Evolutionary conservation across 2,113 vertebrate genomes (phyloP), one percentile per base, ranked within the genome.

Genomic region (Glaucidium brasilianum): DNA sequence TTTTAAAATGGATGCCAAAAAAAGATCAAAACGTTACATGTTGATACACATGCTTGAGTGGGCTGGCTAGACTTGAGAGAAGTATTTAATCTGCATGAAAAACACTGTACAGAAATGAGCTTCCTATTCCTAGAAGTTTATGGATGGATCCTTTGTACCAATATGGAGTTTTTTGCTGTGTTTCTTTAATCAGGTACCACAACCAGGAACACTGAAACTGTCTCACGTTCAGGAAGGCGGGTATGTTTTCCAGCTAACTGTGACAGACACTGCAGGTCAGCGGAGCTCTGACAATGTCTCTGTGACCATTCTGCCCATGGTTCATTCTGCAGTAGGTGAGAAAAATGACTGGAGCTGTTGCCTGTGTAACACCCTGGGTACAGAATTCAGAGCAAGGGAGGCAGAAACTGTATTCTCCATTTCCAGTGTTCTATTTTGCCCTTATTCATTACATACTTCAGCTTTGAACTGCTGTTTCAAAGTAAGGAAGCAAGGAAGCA

Each of bases 261-360:
- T 99, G 96, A 99, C 98, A 1, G 99, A 99, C 97, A 98, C 97
- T 0, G 97, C 89, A 0, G 99, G 99, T 10, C 99, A 99, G 96
- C 98, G 92, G 89, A 99, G 98, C 96, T 99, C 99, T 0, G 99
- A 99, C 97, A 99, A 99, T 2, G 93, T 99, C 86, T 99, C 99
- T 0, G 98, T 99, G 91, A 99, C 98, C 0, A 95, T 99, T 67
- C 98, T 99, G 88, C 98, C 99, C 9, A 97, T 97, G 15, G 98
- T 98, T 90, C 98, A 97, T 94, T 98, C 99, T 49, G 96, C 98
- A 18, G 98, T 97, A 98, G 99, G 99, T 99, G 68, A 98, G 97
- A 73, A 91, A 87, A 87, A 77, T 37, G 16, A 29, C 18, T 12
- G 52, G 32, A 90, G 76, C 47, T 4, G 1, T 37, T 52, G 23